Conservation (phyloP, 53 echinoderm and acorn worm species). For the Crossaster papposus region DNA sequence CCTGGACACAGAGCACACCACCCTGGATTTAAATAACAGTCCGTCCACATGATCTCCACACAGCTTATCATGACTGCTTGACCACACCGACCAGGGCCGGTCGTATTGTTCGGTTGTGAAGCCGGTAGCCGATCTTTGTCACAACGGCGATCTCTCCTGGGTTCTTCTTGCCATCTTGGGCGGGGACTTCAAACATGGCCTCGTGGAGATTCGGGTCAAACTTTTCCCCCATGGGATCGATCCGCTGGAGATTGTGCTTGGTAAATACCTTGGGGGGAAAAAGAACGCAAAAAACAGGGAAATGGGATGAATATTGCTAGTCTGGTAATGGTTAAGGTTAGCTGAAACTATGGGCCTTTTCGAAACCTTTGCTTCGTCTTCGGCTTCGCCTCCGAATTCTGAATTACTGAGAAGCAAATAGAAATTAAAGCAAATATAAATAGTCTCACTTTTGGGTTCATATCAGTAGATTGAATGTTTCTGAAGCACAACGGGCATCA, state of each 20-base stretch:
- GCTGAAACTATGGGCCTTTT: too few relatives aligned
- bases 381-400: too few relatives aligned
- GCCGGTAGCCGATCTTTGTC: slow-evolving; percentile 88
- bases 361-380: too few relatives aligned
- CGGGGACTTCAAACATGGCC: slow-evolving; percentile 92
- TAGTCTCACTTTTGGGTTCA: too few relatives aligned
- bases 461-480: too few relatives aligned
- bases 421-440: too few relatives aligned
- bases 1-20: not conserved
- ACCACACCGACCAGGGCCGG: slow-evolving; percentile 95
- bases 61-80: slow-evolving; percentile 64
- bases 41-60: not conserved
- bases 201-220: slow-evolving; percentile 98
- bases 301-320: not conserved
- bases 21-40: not conserved
- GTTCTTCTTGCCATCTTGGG: slow-evolving; percentile 80
- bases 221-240: slow-evolving; percentile 86
- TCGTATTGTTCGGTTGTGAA: slow-evolving; percentile 92
- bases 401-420: too few relatives aligned
- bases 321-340: not conserved
- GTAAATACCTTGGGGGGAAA: slow-evolving; percentile 97
- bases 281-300: slow-evolving; percentile 7
- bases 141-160: slow-evolving; percentile 90
- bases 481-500: too few relatives aligned
- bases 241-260: slow-evolving; percentile 78